Conservation (phyloP, 2,113 vertebrate species). For the Cisticola juncidis region DNA sequence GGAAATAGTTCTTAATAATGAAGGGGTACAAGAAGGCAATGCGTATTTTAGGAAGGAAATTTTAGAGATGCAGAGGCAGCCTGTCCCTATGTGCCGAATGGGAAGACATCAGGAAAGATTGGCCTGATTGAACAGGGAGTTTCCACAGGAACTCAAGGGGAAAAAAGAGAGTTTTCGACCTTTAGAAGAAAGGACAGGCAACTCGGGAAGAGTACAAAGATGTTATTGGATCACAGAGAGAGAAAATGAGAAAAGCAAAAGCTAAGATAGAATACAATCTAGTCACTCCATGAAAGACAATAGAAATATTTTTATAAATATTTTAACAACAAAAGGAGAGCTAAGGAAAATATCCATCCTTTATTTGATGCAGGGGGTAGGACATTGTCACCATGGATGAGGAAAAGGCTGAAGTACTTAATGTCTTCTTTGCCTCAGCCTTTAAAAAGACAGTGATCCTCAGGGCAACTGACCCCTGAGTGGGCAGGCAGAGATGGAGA, state of each 20-base stretch:
- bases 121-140: not conserved
- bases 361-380: not conserved
- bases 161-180: not conserved
- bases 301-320: not conserved
- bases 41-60: not conserved
- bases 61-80: not conserved
- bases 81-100: rapidly evolving
- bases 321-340: not conserved
- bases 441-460: not conserved
- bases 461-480: not conserved
- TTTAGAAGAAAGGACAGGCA: not conserved
- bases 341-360: not conserved
- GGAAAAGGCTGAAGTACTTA: not conserved
- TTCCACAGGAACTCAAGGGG: not conserved
- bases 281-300: not conserved
- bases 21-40: not conserved
- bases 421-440: not conserved
- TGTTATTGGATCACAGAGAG: not conserved
- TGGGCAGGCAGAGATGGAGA: not conserved
- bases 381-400: not conserved
- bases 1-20: not conserved
- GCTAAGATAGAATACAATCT: not conserved
- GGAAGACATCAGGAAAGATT: not conserved
- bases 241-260: not conserved
- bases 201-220: not conserved